Evolutionary conservation across 2,888 invertebrate species (phyloP).

Genomic region (Drosophila anomalipes): DNA sequence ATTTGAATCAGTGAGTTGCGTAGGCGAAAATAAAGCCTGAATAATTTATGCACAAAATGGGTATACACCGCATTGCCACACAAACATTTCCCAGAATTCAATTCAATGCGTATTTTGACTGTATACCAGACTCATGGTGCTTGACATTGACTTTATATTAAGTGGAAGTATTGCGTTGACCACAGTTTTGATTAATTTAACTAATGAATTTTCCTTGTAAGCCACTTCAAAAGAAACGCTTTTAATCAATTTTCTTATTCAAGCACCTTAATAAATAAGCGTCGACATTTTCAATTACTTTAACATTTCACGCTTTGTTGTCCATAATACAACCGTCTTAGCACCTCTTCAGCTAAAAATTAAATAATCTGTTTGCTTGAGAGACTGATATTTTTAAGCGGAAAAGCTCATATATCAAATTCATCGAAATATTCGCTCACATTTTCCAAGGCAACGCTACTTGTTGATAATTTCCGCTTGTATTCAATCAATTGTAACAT

Average conservation of each 20-base stretch:
- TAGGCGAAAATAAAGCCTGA: slow-evolving; percentile 13
- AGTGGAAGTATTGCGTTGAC: neutral
- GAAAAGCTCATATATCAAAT: slow-evolving; percentile 39
- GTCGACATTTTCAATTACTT: slow-evolving; percentile 50
- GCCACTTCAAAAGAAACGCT: slow-evolving; percentile 42
- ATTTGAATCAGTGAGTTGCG: neutral
- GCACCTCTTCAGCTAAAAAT: slow-evolving; percentile 29
- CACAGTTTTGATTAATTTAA: slow-evolving; percentile 37
- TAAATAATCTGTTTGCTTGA: neutral
- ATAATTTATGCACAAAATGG: slow-evolving; percentile 39
- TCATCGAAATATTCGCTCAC: neutral
- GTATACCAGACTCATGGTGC: neutral
- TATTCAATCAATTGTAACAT: slow-evolving; percentile 34
- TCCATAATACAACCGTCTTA: slow-evolving; percentile 2
- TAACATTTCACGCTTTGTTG: slow-evolving; percentile 17
- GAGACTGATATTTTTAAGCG: neutral
- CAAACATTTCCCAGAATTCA: slow-evolving; percentile 5
- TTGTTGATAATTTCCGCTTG: slow-evolving; percentile 18
- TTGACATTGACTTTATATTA: neutral
- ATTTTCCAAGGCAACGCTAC: slow-evolving; percentile 12
- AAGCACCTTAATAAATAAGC: slow-evolving; percentile 9
- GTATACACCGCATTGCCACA: slow-evolving; percentile 27
- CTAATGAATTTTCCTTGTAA: slow-evolving; percentile 52
- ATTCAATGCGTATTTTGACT: neutral
- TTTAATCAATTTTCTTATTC: slow-evolving; percentile 12